Conservation (phyloP, 2,888 invertebrate genomes). For the Trichogramma evanescens region DNA sequence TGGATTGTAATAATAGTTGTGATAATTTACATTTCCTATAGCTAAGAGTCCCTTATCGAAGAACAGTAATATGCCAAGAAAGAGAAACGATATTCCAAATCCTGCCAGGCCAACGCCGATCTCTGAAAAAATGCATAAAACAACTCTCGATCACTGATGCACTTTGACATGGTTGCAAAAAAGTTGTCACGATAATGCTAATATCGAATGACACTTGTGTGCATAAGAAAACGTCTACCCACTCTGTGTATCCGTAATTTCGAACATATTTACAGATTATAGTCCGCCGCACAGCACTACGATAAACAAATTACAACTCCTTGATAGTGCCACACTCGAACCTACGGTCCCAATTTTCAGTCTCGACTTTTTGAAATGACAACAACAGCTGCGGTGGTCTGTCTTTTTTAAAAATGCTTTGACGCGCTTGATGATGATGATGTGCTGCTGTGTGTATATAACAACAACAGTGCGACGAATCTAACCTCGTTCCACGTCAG, state of each 20-base stretch:
- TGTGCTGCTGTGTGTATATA: conserved; percentile 9
- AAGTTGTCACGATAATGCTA: background rate
- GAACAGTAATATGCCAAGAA: conserved; percentile 84
- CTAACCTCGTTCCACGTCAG: conserved; percentile 43
- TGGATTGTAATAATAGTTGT: background rate
- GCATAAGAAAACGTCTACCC: conserved; percentile 44
- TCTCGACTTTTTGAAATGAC: too few relatives aligned
- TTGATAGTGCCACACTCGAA: too few relatives aligned
- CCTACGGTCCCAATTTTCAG: too few relatives aligned
- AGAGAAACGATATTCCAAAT: conserved; percentile 91
- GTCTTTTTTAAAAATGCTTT: too few relatives aligned
- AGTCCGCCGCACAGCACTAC: too few relatives aligned
- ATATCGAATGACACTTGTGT: background rate
- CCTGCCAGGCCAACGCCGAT: conserved; percentile 96
- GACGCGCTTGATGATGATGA: too few relatives aligned
- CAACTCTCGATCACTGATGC: background rate
- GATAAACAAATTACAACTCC: too few relatives aligned
- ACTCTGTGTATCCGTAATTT: conserved; percentile 80
- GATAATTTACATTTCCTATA: conserved; percentile 96
- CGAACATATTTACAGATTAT: conserved; percentile 59
- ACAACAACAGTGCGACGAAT: conserved; percentile 22
- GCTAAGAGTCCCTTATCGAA: conserved; percentile 96
- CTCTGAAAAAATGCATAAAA: conserved; percentile 57
- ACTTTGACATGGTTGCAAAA: too few relatives aligned
- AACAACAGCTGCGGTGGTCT: too few relatives aligned